Conservation (phyloP, 2,888 invertebrate species). For the Pachycephus smyrnensis region DNA sequence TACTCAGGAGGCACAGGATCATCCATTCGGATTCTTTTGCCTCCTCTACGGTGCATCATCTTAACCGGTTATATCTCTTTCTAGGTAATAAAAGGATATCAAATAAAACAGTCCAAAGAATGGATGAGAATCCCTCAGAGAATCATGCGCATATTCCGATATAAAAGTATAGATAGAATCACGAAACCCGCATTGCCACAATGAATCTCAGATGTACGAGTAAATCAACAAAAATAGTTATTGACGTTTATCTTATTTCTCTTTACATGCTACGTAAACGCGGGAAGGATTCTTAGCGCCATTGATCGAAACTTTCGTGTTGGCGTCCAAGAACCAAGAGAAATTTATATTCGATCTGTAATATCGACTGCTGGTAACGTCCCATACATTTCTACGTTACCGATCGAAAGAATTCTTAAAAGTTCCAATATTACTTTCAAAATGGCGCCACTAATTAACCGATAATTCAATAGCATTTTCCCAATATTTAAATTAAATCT, state of each 20-base stretch:
- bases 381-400: neutral
- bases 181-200: neutral
- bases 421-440: neutral
- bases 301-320: neutral
- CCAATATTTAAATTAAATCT: neutral
- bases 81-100: neutral
- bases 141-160: neutral
- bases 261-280: neutral
- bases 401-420: neutral
- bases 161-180: neutral
- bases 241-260: neutral
- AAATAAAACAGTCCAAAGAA: neutral
- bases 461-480: neutral
- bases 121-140: neutral
- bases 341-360: neutral
- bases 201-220: neutral
- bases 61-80: neutral
- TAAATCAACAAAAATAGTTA: neutral
- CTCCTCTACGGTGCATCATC: conserved; percentile 85
- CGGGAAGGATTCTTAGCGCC: neutral
- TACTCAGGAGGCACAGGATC: conserved; percentile 88
- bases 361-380: neutral
- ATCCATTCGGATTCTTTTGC: conserved; percentile 93
- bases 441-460: neutral
- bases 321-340: neutral